Evolutionary conservation across 1,140 invertebrate species (phyloP).

Genomic region (Periplaneta americana): DNA sequence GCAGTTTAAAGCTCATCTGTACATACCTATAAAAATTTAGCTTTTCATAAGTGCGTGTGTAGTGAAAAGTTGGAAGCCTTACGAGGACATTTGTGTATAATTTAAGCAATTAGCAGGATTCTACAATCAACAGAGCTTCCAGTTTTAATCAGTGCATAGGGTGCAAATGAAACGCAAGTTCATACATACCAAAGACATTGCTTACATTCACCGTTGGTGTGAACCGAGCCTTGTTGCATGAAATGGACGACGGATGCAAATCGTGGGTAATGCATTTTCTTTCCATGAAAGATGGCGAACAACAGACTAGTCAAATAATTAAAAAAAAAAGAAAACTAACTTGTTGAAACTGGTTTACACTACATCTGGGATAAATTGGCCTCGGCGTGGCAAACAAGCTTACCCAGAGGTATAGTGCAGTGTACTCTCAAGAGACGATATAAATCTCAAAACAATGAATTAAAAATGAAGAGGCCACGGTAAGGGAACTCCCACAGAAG

Average conservation of each 20-base stretch:
- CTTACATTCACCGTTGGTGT: neutral
- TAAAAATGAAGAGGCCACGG: too few species aligned
- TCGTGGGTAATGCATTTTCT: constrained; percentile 9
- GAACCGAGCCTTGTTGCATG: neutral
- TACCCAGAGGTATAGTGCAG: neutral
- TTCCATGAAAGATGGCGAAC: constrained; percentile 11
- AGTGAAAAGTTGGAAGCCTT: constrained; percentile 9
- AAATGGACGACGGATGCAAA: neutral
- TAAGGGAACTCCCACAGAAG: neutral
- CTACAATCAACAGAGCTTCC: constrained; percentile 19
- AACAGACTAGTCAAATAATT: neutral
- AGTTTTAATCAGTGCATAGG: constrained; percentile 8
- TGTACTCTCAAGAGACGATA: neutral
- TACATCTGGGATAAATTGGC: neutral
- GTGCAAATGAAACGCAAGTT: neutral
- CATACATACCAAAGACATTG: constrained; percentile 18
- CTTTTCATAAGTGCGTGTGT: constrained; percentile 7
- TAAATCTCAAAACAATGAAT: neutral
- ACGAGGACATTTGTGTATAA: neutral
- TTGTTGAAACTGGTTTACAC: neutral
- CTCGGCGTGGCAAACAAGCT: neutral
- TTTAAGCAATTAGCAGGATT: constrained; percentile 4
- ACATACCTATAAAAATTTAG: constrained; percentile 5
- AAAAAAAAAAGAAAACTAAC: too few species aligned
- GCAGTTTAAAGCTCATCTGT: constrained; percentile 2